Base-by-base conservation (phyloP, 1,140 invertebrate species). In the Marisa cornuarietis region DNA sequence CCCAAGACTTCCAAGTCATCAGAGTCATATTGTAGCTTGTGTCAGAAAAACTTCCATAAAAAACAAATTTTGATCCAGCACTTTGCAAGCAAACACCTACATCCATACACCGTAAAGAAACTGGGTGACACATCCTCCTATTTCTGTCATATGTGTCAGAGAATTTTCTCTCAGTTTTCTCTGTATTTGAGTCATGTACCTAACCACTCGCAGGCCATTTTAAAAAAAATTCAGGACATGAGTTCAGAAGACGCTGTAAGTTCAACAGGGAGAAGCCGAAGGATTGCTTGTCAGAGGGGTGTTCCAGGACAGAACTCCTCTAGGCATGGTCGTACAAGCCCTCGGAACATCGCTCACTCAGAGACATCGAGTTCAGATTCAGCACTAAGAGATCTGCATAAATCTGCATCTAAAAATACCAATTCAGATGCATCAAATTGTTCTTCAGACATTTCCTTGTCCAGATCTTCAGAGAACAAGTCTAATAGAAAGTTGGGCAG, bases 121-220 rank as follows among this genome's bases (percentile, higher is more conserved):
- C 22, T 71, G 9, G 49, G 76, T 9, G 78, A 83, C 26, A 68
- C 65, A 7, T 71, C 79, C 16, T 81, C 69, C 0, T 83, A 76
- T 42, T 65, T 79, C 62, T 83, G 82, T 58, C 82, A 83, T 52
- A n/a, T 83, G 31, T 83, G 82, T 58, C 76, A 83, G 66, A 79
- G 72, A 54, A 63, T 31, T 9, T 83, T 81, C 61, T 65, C 76
- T 54, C 78, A 61, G 31, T 83, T 76, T 65, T 69, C 58, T 22
- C 72, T 66, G 0, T 83, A 81, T 69, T 76, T 83, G 72, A 49
- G 74, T 3, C 82, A 83, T 79, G 76, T 81, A 11, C 71, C 31
- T 14, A 62, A 71, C 63, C 82, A 83, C 71, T 75, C 76, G 20
- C 71, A 61, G 42, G 76, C 77, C 31, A 81, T 83, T n/a, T 68